Base-by-base conservation (phyloP, 1,140 invertebrate genomes). In the Drosophila biarmipes region DNA sequence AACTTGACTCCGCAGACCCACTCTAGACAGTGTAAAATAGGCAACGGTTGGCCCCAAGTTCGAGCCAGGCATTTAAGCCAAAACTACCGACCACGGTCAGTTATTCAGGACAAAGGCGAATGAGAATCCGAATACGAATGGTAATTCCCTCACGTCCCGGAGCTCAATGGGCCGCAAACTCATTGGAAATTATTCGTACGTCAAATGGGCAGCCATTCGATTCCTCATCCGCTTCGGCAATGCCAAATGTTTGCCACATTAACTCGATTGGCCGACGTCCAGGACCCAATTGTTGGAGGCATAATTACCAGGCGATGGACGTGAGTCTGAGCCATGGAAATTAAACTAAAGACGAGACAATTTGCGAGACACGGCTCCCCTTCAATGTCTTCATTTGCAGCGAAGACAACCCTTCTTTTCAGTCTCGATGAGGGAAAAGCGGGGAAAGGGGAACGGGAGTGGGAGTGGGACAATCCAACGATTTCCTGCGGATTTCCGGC, bases 161-260 rank as follows among this genome's bases (percentile, higher is more conserved):
- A 58, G 61, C 82, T 79, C 82, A 86, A 86, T 86, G 82, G 81
- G 82, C 78, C 84, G 84, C 78, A 86, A 86, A 82, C 79, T 89
- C 84, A 86, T 86, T 86, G 82, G 54, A 86, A 87, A 86, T 86
- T 86, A 87, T 86, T 86, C 78, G 84, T 89, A 86, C 84, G 84
- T 87, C 82, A 86, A 59, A 62, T 56, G 76, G 46, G 27, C 53
- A 66, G 37, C 64, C 66, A 57, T 55, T 73, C 63, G 58, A 74
- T 74, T 74, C 51, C 51, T 74, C 73, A 52, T 63, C 66, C 38
- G 59, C 48, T 59, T 31, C 7, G 7, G 80, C 75, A 71, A 79
- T 84, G 80, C 80, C 73, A 57, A 77, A 82, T 78, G 82, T 72
- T 82, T 86, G 84, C 69, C 82, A 87, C 82, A 89, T 89, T 89